Base-by-base conservation (phyloP, 2,888 invertebrate species). In the Ophion slaviceki region DNA sequence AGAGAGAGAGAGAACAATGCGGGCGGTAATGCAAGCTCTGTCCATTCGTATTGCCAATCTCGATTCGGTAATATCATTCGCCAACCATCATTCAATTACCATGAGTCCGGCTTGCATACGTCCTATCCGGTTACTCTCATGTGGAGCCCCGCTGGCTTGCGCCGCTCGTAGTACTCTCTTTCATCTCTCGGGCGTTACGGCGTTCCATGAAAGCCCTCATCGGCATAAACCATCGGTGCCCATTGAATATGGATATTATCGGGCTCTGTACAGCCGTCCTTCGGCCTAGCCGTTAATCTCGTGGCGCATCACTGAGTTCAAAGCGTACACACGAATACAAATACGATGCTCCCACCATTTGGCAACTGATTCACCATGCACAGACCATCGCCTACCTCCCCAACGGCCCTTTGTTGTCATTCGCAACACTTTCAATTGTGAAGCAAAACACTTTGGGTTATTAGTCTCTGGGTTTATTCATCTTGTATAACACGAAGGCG, bases 21-120 rank as follows among this genome's bases (percentile, higher is more conserved):
- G 67, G 1, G 17, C 85, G 88, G 90, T 75, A 84, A 88, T 88
- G 87, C 87, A 88, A 85, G 87, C 90, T 89, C 91, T 91, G 89
- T 90, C 88, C 90, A 89, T 89, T 87, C 53, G 89, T 86, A 84
- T 87, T 90, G 90, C 89, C 90, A 92, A 93, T 93, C 91, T 91
- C 90, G 88, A 89, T 89, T 87, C 91, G 91, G 91, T 93, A 93
- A 92, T 92, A 92, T 92, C 91, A 90, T 91, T 91, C 89, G 88
- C 88, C 89, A 71, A 86, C 88, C 90, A 90, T 92, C 92, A 92
- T 92, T 92, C 91, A 92, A 92, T 92, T 92, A 92, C 89, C 87
- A 87, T 85, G 76, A 68, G 61, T 88, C 86, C 88, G 84, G 77
- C 72, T 77, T 85, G 74, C 64, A 47, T 47, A 57, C 68, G 76